Conservation (phyloP, 2,113 vertebrate genomes). For the Mustelus asterias region DNA sequence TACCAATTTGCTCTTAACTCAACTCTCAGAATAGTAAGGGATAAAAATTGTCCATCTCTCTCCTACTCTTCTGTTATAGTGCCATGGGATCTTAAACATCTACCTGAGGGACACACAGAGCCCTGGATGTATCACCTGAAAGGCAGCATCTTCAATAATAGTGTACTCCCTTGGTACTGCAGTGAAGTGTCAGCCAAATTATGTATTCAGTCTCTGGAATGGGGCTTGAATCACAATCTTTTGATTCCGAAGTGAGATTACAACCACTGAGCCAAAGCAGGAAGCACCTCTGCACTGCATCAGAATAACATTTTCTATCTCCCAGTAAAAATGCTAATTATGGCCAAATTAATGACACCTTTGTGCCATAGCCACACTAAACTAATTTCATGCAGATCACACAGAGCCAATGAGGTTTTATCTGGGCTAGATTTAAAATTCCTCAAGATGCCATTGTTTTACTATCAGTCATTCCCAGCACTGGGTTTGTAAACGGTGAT, state of each 20-base stretch:
- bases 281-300: background rate
- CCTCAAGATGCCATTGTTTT: background rate
- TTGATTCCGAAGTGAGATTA: background rate
- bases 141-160: background rate
- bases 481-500: background rate
- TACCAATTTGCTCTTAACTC: background rate
- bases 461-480: background rate
- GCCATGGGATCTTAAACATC: background rate
- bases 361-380: background rate
- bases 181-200: background rate
- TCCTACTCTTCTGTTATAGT: background rate
- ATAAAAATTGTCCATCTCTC: background rate
- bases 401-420: background rate
- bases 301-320: background rate
- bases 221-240: background rate
- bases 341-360: background rate
- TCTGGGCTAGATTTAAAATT: background rate
- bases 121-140: background rate
- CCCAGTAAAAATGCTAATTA: background rate
- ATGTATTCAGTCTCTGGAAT: background rate
- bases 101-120: background rate
- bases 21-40: background rate
- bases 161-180: background rate
- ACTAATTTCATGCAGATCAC: background rate
- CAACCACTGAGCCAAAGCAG: background rate